A percentile compares a stretch with the other conserved stretches of the same genome.
Conservation (phyloP, 2,888 invertebrate species). For the Ichneumon xanthorius region DNA sequence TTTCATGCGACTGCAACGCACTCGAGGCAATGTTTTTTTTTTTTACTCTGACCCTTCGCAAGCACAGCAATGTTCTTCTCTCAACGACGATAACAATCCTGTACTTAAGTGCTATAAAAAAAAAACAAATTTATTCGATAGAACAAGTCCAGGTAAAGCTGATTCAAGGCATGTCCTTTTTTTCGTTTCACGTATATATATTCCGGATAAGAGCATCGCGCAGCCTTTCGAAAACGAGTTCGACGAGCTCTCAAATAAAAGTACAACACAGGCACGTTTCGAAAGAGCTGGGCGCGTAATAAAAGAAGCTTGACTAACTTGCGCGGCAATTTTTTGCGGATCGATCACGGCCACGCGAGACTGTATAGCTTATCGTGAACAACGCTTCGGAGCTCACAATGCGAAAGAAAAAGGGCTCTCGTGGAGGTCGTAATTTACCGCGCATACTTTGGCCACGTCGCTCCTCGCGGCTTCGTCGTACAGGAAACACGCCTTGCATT, state of each 20-base stretch:
- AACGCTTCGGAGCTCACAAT: not conserved
- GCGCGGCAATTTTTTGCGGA: slow-evolving; percentile 22
- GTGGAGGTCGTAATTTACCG: slow-evolving; percentile 30
- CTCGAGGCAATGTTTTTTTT: slow-evolving; percentile 1
- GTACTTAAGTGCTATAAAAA: slow-evolving; percentile 29
- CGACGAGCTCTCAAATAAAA: slow-evolving; percentile 43
- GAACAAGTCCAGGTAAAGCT: slow-evolving; percentile 33
- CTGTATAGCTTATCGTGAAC: slow-evolving; percentile 41
- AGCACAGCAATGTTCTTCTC: slow-evolving; percentile 19
- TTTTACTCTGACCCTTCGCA: not conserved
- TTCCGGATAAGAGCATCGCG: slow-evolving; percentile 36
- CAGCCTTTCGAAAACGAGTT: slow-evolving; percentile 26
- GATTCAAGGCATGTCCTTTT: slow-evolving; percentile 44
- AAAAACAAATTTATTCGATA: slow-evolving; percentile 34
- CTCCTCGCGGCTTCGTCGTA: slow-evolving; percentile 34
- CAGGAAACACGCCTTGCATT: slow-evolving; percentile 44
- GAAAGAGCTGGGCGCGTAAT: slow-evolving; percentile 37
- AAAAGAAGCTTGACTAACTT: slow-evolving; percentile 25
- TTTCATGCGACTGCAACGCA: slow-evolving; percentile 38
- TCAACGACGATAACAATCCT: slow-evolving; percentile 40
- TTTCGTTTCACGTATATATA: slow-evolving; percentile 13
- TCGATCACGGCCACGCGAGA: slow-evolving; percentile 49
- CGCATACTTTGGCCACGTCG: slow-evolving; percentile 45
- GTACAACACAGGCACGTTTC: slow-evolving; percentile 20
- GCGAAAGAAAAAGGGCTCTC: slow-evolving; percentile 12